Conservation (phyloP, 1,140 invertebrate species). For the Drosophila asahinai region DNA sequence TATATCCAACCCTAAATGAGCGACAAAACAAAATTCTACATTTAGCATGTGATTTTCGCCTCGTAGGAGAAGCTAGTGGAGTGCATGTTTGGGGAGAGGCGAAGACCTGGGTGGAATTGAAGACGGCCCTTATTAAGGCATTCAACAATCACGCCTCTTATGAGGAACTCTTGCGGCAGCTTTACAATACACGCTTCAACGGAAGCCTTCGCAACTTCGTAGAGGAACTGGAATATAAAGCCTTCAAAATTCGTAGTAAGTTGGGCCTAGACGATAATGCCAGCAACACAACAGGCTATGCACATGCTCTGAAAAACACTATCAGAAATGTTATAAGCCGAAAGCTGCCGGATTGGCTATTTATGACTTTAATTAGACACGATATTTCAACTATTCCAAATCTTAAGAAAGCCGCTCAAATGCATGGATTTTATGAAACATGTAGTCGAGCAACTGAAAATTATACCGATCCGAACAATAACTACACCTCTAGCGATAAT, state of each 20-base stretch:
- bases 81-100: neutral
- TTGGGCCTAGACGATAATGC: neutral
- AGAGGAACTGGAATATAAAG: neutral
- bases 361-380: neutral
- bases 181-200: neutral
- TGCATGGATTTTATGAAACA: neutral
- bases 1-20: constrained; percentile 4
- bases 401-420: constrained; percentile 7
- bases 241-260: constrained; percentile 2
- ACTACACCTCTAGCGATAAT: too few relatives aligned
- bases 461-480: neutral
- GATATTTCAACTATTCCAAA: constrained; percentile 7
- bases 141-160: neutral
- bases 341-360: neutral
- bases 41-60: neutral
- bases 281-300: too few relatives aligned
- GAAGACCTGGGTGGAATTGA: neutral
- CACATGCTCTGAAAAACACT: neutral
- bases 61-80: neutral
- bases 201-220: neutral
- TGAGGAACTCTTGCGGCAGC: too few relatives aligned
- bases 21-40: neutral
- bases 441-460: neutral
- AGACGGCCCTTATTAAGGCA: neutral
- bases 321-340: neutral